Base-by-base conservation (phyloP, 1,140 invertebrate species). In the Tetraneura akinire region DNA sequence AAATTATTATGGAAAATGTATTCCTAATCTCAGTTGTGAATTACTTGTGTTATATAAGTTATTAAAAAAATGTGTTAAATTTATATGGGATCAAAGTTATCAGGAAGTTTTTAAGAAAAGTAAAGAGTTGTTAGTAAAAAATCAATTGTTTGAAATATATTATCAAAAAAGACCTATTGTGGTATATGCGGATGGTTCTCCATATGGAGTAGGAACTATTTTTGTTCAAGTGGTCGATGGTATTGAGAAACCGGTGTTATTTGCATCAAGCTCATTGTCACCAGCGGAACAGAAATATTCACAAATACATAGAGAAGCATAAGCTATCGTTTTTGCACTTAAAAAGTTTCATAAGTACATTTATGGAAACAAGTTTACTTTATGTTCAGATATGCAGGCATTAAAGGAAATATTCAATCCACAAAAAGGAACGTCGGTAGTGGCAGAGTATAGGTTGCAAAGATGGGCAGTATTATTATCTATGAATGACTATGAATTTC, bases 221-320 rank as follows among this genome's bases (percentile, higher is more conserved):
- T n/a, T n/a, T n/a, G n/a, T n/a, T n/a, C n/a, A n/a, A n/a, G n/a
- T n/a, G n/a, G n/a, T n/a, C n/a, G n/a, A n/a, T n/a, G n/a, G n/a
- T n/a, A n/a, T n/a, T n/a, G 87, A 88, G 82, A 82, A 83, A 16
- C 87, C 87, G 0, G 86, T 90, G 23, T 84, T 84, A 14, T 89
- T 83, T 83, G 87, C 85, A 0, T 89, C 87, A 18, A 83, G 86
- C 37, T 85, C 86, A 8, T 82, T 90, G 13, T 86, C 83, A 23
- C 45, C 66, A 6, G 83, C 86, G 5, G 86, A 90, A 83, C 82
- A 83, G 81, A 87, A 87, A 16, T 90, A 89, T 82, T 83, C 84
- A 21, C 86, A 89, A 80, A 83, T 88, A 8, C 87, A 91, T 51
- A 87, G 87, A 82, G 89, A 91, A 84, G 87, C 85, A 0, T 83